These are phyloP conservation scores for Lucilia sericata DNA, from an alignment of 1,140 invertebrate species.

Conservation along the genomic window DNA sequence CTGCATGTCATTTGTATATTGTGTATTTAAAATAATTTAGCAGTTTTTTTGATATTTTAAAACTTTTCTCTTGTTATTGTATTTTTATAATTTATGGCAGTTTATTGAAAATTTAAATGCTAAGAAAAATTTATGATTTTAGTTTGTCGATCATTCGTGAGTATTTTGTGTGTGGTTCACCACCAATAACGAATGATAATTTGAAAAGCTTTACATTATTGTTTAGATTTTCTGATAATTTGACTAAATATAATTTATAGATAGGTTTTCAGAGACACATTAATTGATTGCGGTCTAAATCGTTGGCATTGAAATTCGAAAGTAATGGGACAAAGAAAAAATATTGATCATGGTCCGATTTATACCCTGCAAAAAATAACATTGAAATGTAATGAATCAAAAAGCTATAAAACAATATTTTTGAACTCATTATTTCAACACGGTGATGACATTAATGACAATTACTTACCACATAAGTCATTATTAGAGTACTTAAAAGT, in stretches of 20 bases:
- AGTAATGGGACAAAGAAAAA: too few species aligned
- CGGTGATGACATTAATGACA: too few species aligned
- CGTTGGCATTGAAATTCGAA: background rate
- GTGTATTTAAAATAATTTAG: background rate
- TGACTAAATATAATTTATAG: background rate
- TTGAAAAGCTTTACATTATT: background rate
- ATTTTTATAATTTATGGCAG: background rate
- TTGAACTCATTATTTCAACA: too few species aligned
- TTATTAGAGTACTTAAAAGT: too few species aligned
- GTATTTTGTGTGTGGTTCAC: background rate
- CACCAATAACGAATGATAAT: background rate
- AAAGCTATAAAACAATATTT: too few species aligned
- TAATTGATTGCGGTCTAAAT: background rate
- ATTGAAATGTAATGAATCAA: too few species aligned
- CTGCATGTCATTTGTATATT: conserved; percentile 41
- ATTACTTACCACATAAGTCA: too few species aligned
- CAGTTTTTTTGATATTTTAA: background rate
- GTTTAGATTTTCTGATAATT: background rate
- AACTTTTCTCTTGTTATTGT: background rate
- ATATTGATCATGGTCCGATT: too few species aligned
- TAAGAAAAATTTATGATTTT: background rate
- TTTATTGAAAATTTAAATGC: background rate
- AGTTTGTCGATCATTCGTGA: background rate
- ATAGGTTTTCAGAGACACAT: background rate
- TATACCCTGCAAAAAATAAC: too few species aligned